phyloP scores from a whole-genome alignment of 2,888 invertebrate genomes.

The Monochamus alternatus region DNA sequence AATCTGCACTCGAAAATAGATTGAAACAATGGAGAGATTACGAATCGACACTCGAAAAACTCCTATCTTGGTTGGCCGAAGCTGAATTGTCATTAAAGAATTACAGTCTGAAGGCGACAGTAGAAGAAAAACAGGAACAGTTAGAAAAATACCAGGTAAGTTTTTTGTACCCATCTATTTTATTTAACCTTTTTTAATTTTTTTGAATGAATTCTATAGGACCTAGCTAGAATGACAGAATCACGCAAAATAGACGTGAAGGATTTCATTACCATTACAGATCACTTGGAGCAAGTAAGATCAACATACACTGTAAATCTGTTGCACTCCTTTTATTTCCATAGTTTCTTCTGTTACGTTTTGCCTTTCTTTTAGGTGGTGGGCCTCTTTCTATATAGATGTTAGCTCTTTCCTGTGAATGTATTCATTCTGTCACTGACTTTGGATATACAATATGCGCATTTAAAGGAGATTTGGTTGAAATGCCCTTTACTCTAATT shows the following conservation, averaged over 20 bases:
- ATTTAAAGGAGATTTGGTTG: too few relatives aligned
- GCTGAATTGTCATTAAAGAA: conserved; percentile 90
- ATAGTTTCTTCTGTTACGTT: conserved; percentile 39
- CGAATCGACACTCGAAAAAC: conserved; percentile 86
- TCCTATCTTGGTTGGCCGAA: conserved; percentile 88
- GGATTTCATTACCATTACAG: conserved; percentile 83
- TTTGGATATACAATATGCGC: conserved; percentile 38
- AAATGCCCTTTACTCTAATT: too few relatives aligned
- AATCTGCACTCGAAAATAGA: conserved; percentile 86
- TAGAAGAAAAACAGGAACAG: conserved; percentile 93
- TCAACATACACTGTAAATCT: conserved; percentile 34
- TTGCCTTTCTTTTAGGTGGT: conserved; percentile 45
- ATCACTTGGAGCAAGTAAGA: conserved; percentile 90
- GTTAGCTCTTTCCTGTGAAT: conserved; percentile 32
- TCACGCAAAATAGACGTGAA: conserved; percentile 81
- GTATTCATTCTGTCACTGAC: conserved; percentile 11
- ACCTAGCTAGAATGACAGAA: conserved; percentile 83
- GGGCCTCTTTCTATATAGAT: conserved; percentile 38
- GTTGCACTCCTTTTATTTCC: conserved; percentile 32
- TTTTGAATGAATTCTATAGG: conserved; percentile 72
- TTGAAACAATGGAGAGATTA: conserved; percentile 94
- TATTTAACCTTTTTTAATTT: conserved; percentile 24
- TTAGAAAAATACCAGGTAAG: conserved; percentile 90
- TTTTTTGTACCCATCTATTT: conserved; percentile 26
- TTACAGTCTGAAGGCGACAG: conserved; percentile 85